These are phyloP conservation scores for Babylonia areolata DNA, from an alignment of 1,140 invertebrate species.

Conservation along the genomic window DNA sequence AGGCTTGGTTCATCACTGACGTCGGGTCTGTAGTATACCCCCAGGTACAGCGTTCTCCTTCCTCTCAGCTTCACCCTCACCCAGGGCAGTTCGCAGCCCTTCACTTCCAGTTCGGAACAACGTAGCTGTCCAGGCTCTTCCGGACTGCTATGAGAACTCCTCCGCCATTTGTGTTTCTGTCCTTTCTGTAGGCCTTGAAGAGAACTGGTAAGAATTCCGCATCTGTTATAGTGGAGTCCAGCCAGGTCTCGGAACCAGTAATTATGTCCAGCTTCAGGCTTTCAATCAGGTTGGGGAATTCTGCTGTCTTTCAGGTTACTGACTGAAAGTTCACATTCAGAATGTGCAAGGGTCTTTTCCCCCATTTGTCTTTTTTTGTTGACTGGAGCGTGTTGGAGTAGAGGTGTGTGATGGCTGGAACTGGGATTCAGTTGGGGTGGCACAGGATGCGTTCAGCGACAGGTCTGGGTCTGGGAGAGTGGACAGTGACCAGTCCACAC, in stretches of 20 bases:
- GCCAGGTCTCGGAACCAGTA: background rate
- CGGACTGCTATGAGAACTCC: background rate
- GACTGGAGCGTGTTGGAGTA: background rate
- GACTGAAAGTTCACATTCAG: background rate
- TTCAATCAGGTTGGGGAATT: background rate
- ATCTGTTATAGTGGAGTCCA: background rate
- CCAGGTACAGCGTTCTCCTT: background rate
- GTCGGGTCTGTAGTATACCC: background rate
- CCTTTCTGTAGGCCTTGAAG: background rate
- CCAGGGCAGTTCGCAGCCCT: background rate
- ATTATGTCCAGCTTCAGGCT: background rate
- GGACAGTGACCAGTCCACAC: background rate
- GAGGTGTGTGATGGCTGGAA: background rate
- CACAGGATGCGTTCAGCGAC: background rate
- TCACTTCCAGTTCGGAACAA: background rate
- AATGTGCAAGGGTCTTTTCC: background rate
- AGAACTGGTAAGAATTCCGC: background rate
- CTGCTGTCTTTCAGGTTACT: background rate
- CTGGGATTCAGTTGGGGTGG: background rate
- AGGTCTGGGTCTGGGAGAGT: background rate
- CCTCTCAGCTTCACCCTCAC: background rate
- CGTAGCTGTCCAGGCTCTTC: background rate
- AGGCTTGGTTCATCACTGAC: background rate
- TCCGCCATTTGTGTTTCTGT: background rate
- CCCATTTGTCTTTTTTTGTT: background rate